Evolutionary conservation across 2,888 invertebrate species (phyloP).

Genomic region (Chymomyza procnemis): DNA sequence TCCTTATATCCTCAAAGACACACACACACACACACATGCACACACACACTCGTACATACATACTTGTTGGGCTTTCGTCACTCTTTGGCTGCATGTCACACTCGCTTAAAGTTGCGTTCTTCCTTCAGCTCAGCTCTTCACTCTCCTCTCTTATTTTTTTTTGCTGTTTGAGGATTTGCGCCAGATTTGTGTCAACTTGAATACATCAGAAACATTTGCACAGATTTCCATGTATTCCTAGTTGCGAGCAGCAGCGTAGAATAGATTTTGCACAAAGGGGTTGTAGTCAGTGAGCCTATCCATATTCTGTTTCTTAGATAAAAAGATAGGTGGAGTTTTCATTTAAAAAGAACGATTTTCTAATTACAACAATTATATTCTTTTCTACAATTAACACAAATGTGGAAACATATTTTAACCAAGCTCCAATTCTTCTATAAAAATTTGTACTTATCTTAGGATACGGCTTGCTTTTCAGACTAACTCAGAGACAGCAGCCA

Average conservation of each 20-base stretch:
- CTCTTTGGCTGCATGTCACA: constrained; percentile 45
- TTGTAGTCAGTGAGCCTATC: too few relatives aligned
- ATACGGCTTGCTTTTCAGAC: too few relatives aligned
- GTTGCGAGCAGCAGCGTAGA: constrained; percentile 6
- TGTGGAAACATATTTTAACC: too few relatives aligned
- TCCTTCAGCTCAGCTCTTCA: constrained; percentile 19
- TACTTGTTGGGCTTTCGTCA: not conserved
- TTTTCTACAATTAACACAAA: too few relatives aligned
- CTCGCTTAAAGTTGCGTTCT: constrained; percentile 57
- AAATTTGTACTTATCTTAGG: too few relatives aligned
- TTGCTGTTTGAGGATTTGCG: constrained; percentile 57
- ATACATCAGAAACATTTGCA: constrained; percentile 67
- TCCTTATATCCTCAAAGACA: not conserved
- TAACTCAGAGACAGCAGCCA: too few relatives aligned
- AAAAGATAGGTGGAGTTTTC: too few relatives aligned
- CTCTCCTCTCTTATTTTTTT: constrained; percentile 8
- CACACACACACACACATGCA: constrained; percentile 7
- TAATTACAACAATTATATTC: too few relatives aligned
- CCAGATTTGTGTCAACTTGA: constrained; percentile 73
- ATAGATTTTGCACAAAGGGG: too few relatives aligned
- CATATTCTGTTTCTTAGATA: too few relatives aligned
- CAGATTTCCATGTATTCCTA: constrained; percentile 51
- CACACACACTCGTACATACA: constrained; percentile 1
- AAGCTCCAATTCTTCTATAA: too few relatives aligned
- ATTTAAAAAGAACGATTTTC: too few relatives aligned